Conservation (phyloP, 23 tunicate genomes). For the Trididemnum nubilum region DNA sequence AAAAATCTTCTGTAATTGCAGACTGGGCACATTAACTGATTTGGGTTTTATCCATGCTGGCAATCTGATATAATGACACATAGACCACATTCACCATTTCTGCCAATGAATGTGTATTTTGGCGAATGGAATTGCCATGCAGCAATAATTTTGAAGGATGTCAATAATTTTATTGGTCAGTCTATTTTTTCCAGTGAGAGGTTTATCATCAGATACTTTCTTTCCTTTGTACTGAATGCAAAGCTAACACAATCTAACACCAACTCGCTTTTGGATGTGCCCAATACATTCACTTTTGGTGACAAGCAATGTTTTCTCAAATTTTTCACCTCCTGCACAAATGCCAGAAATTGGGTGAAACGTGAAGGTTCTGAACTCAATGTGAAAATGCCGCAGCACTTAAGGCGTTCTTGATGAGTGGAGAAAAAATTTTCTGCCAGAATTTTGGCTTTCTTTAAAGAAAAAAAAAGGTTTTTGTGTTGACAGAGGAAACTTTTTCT, state of each 20-base stretch:
- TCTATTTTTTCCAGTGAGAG: slow-evolving; percentile 23
- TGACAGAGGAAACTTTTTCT: too few relatives aligned
- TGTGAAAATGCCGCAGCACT: too few relatives aligned
- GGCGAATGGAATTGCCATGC: slow-evolving; percentile 4
- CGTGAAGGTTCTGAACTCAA: too few relatives aligned
- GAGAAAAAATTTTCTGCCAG: too few relatives aligned
- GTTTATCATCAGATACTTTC: slow-evolving; percentile 18
- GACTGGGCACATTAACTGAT: background rate
- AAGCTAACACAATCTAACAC: background rate
- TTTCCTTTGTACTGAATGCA: slow-evolving; percentile 13
- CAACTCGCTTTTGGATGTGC: slow-evolving; percentile 6
- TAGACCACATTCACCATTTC: slow-evolving; percentile 8
- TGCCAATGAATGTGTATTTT: background rate
- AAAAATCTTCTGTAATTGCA: background rate
- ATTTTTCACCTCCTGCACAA: too few relatives aligned
- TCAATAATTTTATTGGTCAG: slow-evolving; percentile 9
- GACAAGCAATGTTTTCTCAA: too few relatives aligned
- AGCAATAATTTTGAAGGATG: background rate
- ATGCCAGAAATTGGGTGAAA: too few relatives aligned
- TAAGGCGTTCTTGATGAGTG: too few relatives aligned
- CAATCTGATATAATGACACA: slow-evolving; percentile 4
- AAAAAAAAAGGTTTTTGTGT: too few relatives aligned
- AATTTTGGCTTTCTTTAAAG: too few relatives aligned
- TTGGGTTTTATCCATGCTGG: slow-evolving; percentile 13
- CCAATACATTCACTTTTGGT: slow-evolving; percentile 19